phyloP scores from a whole-genome alignment of 2,113 vertebrate species.

The Prolemur simus region DNA sequence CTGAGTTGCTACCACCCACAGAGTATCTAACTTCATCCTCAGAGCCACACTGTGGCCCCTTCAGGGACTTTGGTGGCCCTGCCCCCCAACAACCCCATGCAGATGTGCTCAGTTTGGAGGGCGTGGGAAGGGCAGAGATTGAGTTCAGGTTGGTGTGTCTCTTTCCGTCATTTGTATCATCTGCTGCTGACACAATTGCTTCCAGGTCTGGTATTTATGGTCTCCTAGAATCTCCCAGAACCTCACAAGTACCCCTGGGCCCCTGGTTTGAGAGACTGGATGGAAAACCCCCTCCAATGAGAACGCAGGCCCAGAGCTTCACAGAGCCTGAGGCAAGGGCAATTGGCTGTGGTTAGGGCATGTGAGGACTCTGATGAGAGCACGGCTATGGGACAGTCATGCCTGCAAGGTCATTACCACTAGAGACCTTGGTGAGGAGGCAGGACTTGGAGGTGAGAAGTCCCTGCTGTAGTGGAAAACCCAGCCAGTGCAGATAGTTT shows the following conservation, averaged over 20 bases:
- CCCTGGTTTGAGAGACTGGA: not conserved
- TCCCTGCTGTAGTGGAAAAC: not conserved
- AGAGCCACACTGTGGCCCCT: not conserved
- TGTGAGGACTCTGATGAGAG: not conserved
- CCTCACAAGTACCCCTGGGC: not conserved
- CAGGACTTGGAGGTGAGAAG: not conserved
- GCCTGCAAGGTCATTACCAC: not conserved
- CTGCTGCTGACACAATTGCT: not conserved
- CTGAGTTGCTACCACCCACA: not conserved
- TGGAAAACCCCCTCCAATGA: not conserved
- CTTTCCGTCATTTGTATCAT: not conserved
- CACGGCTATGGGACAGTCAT: accelerated
- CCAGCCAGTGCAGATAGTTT: accelerated
- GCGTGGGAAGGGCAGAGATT: not conserved
- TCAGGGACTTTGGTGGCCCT: not conserved
- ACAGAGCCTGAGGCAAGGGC: not conserved
- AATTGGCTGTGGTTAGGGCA: not conserved
- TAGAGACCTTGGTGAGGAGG: not conserved
- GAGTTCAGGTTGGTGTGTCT: not conserved
- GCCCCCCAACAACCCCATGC: not conserved
- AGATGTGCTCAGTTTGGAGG: not conserved
- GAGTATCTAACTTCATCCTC: not conserved
- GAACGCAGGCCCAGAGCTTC: not conserved
- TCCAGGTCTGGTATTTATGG: not conserved
- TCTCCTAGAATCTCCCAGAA: not conserved